Base-by-base conservation (phyloP, 2,797 vertebrate genomes). In the Naso thynnoides region DNA sequence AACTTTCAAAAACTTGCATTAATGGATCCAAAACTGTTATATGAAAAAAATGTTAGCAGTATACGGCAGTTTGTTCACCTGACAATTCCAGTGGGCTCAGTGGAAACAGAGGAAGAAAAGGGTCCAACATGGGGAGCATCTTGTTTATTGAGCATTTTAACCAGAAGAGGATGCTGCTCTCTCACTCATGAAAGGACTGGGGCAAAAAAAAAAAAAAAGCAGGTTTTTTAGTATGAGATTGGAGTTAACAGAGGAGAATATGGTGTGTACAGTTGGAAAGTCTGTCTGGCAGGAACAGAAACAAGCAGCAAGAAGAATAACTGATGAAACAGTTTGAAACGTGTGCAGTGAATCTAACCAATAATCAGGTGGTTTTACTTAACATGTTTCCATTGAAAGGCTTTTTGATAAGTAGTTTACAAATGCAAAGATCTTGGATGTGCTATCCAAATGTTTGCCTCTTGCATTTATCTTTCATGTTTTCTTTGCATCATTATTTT, bases 111-210 rank as follows among this genome's bases (percentile, higher is more conserved):
- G 0, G 38, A 61, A 55, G 29, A 24, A 52, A 15, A 29, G 15
- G 29, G 14, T 39, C 33, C 8, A 15, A 7, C 3, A 10, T 3
- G 1, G 41, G 45, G 60, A 60, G 48, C 29, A 29, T 57, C 33
- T 42, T 70, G 50, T 75, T 79, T 72, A 19, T 62, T 84, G 71
- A 76, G 44, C 8, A n/a, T 73, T 89, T 83, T 73, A 61, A 87
- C 93, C 94, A 94, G 90, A 85, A 94, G 94, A 90, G 92, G 92
- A 60, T 88, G 91, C 93, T 94, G 83, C 84, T 90, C 74, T 84
- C 91, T 91, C 74, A 93, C 69, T 87, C 79, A 90, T 91, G 74
- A 76, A 62, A 27, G 13, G n/a, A n/a, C 15, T 50, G 45, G 15
- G n/a, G n/a, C n/a, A n/a, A n/a, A n/a, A n/a, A n/a, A 24, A 23